phyloP scores from a whole-genome alignment of 2,888 invertebrate genomes.

The Malthinus seriepunctatus region DNA sequence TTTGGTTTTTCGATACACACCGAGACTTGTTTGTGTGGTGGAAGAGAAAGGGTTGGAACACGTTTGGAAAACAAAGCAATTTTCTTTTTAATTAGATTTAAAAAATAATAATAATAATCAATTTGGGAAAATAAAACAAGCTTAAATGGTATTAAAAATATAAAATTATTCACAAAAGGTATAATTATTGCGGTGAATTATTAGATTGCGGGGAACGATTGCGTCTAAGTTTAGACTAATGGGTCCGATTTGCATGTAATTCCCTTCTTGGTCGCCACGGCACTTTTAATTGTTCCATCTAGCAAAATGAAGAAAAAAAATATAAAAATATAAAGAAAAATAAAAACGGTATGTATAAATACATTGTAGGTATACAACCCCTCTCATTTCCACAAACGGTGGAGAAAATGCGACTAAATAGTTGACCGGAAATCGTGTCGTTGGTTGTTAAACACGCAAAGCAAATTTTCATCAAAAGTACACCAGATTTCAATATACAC shows the following conservation, averaged over 20 bases:
- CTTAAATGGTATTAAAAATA: conserved; percentile 30
- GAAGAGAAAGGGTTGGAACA: not conserved
- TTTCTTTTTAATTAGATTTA: conserved; percentile 6
- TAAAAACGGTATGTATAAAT: too few relatives aligned
- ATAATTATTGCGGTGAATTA: conserved; percentile 34
- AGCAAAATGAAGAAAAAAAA: too few relatives aligned
- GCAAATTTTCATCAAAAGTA: conserved; percentile 39
- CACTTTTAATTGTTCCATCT: conserved; percentile 47
- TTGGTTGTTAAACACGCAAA: conserved; percentile 47
- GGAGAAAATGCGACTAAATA: conserved; percentile 39
- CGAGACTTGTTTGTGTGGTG: not conserved
- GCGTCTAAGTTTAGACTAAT: conserved; percentile 33
- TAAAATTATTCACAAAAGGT: conserved; percentile 33
- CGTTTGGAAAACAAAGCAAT: not conserved
- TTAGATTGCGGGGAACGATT: conserved; percentile 36
- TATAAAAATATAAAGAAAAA: not conserved
- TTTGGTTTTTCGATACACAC: conserved; percentile 1
- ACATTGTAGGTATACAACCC: conserved; percentile 18
- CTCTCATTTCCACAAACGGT: conserved; percentile 20
- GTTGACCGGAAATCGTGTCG: conserved; percentile 48
- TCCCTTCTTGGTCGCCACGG: conserved; percentile 42
- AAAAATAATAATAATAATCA: conserved; percentile 18
- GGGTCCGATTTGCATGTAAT: conserved; percentile 41
- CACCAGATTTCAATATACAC: conserved; percentile 12
- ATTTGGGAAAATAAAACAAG: conserved; percentile 24